Conservation (phyloP, 2,888 invertebrate species). For the Lithophane leautieri region DNA sequence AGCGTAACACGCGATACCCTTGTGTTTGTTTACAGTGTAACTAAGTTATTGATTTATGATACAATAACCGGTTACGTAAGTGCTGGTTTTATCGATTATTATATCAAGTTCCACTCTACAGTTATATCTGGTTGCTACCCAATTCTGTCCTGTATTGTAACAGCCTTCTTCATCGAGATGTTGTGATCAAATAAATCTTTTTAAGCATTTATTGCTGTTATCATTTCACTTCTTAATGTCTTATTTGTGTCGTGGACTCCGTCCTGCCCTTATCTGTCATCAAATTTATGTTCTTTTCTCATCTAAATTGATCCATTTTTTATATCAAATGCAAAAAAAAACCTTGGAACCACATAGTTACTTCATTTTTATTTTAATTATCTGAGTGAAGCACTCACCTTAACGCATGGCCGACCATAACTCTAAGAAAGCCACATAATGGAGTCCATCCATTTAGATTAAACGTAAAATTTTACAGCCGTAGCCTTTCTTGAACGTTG, state of each 20-base stretch:
- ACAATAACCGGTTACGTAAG: constrained; percentile 63
- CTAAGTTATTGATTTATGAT: constrained; percentile 70
- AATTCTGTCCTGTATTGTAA: constrained; percentile 3
- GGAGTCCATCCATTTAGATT: constrained; percentile 69
- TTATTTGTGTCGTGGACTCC: constrained; percentile 40
- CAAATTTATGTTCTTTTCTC: constrained; percentile 36
- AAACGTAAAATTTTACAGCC: constrained; percentile 68
- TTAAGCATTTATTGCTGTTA: constrained; percentile 46
- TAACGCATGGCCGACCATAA: constrained; percentile 60
- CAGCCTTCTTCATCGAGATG: constrained; percentile 12
- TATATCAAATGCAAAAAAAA: constrained; percentile 24
- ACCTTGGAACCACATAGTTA: not conserved
- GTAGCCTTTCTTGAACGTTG: constrained; percentile 43
- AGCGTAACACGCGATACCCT: constrained; percentile 67
- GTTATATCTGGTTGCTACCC: constrained; percentile 40
- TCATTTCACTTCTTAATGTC: constrained; percentile 36
- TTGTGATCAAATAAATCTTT: constrained; percentile 51
- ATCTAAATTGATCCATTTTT: constrained; percentile 24
- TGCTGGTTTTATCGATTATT: constrained; percentile 66
- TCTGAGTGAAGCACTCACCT: constrained; percentile 46
- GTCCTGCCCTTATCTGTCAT: constrained; percentile 39
- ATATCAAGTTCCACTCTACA: constrained; percentile 53
- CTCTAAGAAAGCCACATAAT: constrained; percentile 60
- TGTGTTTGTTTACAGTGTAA: constrained; percentile 69
- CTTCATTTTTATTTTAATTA: constrained; percentile 44